A percentile compares a stretch with the other conserved stretches of the same genome.
Conservation (phyloP, 2,113 vertebrate genomes). For the Calidris pugnax region DNA sequence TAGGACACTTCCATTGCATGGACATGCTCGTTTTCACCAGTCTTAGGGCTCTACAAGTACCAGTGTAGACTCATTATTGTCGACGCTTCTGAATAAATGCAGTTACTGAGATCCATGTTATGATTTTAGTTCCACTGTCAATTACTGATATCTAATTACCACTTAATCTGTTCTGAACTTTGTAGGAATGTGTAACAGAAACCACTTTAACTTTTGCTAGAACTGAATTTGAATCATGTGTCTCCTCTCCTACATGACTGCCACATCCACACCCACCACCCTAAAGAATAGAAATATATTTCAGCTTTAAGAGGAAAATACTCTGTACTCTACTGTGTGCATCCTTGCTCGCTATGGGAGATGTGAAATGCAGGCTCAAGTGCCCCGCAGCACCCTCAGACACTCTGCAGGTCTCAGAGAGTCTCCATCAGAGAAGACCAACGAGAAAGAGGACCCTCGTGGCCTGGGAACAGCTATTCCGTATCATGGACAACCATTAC, state of each 20-base stretch:
- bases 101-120: not conserved
- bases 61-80: not conserved
- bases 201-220: constrained; percentile 1
- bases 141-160: constrained; percentile 37
- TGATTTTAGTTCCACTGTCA: not conserved
- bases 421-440: not conserved
- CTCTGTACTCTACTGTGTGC: not conserved
- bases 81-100: not conserved
- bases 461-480: not conserved
- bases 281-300: not conserved
- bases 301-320: not conserved
- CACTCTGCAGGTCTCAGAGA: not conserved
- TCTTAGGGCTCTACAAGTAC: not conserved
- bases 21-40: not conserved
- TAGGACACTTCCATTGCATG: not conserved
- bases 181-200: constrained; percentile 28
- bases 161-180: constrained; percentile 26
- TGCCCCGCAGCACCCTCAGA: not conserved
- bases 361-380: not conserved
- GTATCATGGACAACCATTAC: not conserved
- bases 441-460: accelerated
- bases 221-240: not conserved
- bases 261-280: not conserved
- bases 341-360: not conserved
- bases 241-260: not conserved